Percentiles rank a stretch among this genome's conserved stretches.
Conservation (phyloP, 2,797 vertebrate species). For the Melanotaenia trifasciata region DNA sequence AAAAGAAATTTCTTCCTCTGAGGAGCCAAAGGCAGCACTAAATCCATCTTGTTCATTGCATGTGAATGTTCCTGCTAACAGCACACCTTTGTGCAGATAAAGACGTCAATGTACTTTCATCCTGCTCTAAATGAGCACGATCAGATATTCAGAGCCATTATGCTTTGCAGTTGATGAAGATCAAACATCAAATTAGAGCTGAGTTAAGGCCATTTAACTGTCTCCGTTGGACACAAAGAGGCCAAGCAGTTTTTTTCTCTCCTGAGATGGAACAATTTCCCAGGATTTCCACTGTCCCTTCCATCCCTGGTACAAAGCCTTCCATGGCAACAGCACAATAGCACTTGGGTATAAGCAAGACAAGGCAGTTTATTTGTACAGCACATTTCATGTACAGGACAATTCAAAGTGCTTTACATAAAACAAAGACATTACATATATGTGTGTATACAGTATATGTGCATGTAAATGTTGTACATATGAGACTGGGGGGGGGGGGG, state of each 20-base stretch:
- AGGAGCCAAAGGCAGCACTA: slow-evolving; percentile 35
- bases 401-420: no score
- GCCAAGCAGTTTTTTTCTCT: slow-evolving; percentile 34
- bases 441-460: not conserved
- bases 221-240: slow-evolving; percentile 68
- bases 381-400: no score
- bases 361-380: no score
- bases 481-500: slow-evolving; percentile 17
- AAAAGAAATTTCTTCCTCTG: slow-evolving; percentile 37
- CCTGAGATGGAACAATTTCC: slow-evolving; percentile 63
- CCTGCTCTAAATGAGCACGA: slow-evolving; percentile 69
- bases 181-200: slow-evolving; percentile 82
- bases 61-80: slow-evolving; percentile 64
- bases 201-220: slow-evolving; percentile 78
- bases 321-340: slow-evolving; percentile 69
- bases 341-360: not conserved
- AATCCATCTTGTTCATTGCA: slow-evolving; percentile 69
- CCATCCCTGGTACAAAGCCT: slow-evolving; percentile 72
- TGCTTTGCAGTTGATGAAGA: slow-evolving; percentile 71
- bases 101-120: slow-evolving; percentile 71
- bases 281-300: slow-evolving; percentile 55
- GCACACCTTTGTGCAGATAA: slow-evolving; percentile 68
- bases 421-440: not conserved
- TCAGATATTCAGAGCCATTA: slow-evolving; percentile 77
- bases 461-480: not conserved